Conservation (phyloP, 1,140 invertebrate genomes). For the Panulirus ornatus region DNA sequence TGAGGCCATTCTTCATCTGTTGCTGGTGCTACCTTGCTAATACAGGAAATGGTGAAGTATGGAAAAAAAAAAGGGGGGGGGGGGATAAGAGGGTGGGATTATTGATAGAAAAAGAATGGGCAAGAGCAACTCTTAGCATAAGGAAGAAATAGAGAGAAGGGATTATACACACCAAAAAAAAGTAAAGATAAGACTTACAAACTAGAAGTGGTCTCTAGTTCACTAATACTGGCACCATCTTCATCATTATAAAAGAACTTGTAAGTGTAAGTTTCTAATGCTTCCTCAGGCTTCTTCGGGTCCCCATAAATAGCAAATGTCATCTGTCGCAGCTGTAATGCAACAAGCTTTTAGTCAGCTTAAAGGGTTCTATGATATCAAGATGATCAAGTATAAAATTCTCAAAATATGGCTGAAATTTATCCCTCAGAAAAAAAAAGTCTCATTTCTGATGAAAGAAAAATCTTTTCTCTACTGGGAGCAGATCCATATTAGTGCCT, state of each 20-base stretch:
- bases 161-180: background rate
- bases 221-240: conserved; percentile 11
- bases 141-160: background rate
- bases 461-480: too few relatives aligned
- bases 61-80: background rate
- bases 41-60: background rate
- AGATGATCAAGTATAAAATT: too few relatives aligned
- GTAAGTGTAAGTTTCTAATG: conserved; percentile 44
- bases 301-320: conserved; percentile 30
- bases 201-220: background rate
- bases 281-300: conserved; percentile 7
- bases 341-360: background rate
- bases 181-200: background rate
- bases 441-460: too few relatives aligned
- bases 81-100: background rate
- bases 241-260: conserved; percentile 33
- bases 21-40: too few relatives aligned
- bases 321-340: conserved; percentile 40
- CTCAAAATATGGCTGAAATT: too few relatives aligned
- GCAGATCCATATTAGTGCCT: too few relatives aligned
- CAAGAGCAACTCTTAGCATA: too few relatives aligned
- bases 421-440: too few relatives aligned
- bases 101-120: background rate
- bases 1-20: too few relatives aligned
- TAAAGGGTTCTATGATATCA: too few relatives aligned